Conservation (phyloP, 2,113 vertebrate species). For the Saimiri boliviensis region DNA sequence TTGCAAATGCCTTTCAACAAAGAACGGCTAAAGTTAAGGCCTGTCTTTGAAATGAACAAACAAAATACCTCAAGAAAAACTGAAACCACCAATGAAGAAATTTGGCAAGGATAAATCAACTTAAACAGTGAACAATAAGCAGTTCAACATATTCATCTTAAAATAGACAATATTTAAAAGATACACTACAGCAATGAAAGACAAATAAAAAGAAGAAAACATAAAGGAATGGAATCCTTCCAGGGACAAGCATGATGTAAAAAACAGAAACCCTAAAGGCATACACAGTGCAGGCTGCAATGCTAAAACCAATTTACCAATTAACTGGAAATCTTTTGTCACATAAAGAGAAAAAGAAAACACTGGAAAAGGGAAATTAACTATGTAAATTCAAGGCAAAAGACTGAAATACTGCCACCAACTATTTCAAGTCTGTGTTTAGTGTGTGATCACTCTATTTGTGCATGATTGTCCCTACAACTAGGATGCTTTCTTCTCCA, state of each 20-base stretch:
- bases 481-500: background rate
- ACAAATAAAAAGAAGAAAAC: background rate
- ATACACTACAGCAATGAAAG: background rate
- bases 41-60: background rate
- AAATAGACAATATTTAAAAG: background rate
- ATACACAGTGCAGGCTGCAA: background rate
- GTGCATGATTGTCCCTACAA: rapidly evolving
- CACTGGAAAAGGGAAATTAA: background rate
- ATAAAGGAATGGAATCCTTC: background rate
- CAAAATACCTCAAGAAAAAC: background rate
- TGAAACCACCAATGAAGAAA: conserved; percentile 8
- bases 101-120: background rate
- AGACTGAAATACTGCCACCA: background rate
- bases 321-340: conserved; percentile 55
- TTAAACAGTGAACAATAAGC: background rate
- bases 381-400: background rate
- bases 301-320: conserved; percentile 62
- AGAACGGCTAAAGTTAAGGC: background rate
- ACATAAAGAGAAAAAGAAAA: background rate
- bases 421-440: background rate
- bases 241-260: conserved; percentile 39
- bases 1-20: conserved; percentile 29
- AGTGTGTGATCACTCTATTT: background rate
- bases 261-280: conserved; percentile 4
- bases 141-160: background rate